Base-by-base conservation (phyloP, 1,140 invertebrate genomes). In the Plodia interpunctella region DNA sequence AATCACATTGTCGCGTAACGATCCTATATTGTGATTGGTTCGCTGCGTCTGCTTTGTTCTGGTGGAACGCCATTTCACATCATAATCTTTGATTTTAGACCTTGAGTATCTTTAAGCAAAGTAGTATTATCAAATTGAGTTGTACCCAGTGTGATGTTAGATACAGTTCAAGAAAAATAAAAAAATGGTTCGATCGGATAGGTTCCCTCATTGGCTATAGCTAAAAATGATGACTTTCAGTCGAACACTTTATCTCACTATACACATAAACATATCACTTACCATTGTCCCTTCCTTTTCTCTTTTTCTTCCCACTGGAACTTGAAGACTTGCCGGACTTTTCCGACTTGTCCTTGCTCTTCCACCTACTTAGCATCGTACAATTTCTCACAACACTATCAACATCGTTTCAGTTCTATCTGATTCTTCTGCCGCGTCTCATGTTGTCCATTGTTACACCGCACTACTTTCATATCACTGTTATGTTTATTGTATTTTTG, bases 271-370 rank as follows among this genome's bases (percentile, higher is more conserved):
- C 11, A 32, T 9, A 30, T 55, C 49, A 70, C 83, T 81, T 64
- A 88, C 86, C 86, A 79, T 78, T 87, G 8, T 88, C 86, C 25
- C 86, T 65, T 19, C 83, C 86, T 76, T 88, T 88, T 59, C 86
- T 67, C 63, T 88, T 88, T 61, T 88, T 88, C 74, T 88, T 88
- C 1, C 81, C 77, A 20, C 76, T 74, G 0, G 80, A 81, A 65
- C 69, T 76, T 3, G 80, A 81, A 21, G 86, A 87, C 63, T 88
- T 88, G 60, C 75, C 67, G 62, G 74, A 80, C 70, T 88, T 88
- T 57, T 88, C 86, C 44, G 86, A 80, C 65, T 88, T 88, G 61
- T 88, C 86, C 72, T 88, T 88, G 64, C 86, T 88, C 65, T 88
- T 88, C 86, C 86, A 88, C 55, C 83, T 83, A 69, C 86, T 88